Conservation (phyloP, 1,140 invertebrate species). For the Leucophenga varia region DNA sequence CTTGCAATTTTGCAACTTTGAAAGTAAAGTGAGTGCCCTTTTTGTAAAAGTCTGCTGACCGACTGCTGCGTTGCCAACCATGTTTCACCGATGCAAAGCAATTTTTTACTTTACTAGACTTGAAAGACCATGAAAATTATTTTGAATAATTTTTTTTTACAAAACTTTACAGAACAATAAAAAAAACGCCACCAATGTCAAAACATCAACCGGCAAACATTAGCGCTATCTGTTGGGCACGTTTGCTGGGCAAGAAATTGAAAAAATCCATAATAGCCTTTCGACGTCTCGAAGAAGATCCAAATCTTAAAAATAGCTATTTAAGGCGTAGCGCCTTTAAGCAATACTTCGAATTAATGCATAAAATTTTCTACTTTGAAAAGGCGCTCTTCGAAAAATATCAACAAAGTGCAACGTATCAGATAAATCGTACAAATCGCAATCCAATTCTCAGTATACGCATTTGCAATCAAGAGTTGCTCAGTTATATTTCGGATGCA, state of each 20-base stretch:
- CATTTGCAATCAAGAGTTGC: slow-evolving; percentile 28
- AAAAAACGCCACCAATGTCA: slow-evolving; percentile 71
- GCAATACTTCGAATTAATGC: slow-evolving; percentile 73
- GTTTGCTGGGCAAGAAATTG: slow-evolving; percentile 73
- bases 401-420: slow-evolving; percentile 60
- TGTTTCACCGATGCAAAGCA: no score
- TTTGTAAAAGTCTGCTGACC: no score
- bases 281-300: slow-evolving; percentile 67
- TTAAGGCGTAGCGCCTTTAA: slow-evolving; percentile 72
- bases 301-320: slow-evolving; percentile 68
- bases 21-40: no score
- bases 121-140: neutral
- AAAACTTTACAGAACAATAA: slow-evolving; percentile 62
- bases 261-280: slow-evolving; percentile 78
- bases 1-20: no score
- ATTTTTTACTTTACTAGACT: neutral
- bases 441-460: slow-evolving; percentile 66
- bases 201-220: slow-evolving; percentile 75
- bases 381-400: slow-evolving; percentile 67
- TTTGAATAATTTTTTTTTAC: neutral
- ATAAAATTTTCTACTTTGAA: slow-evolving; percentile 76
- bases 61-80: no score
- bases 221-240: slow-evolving; percentile 82
- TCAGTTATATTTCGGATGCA: slow-evolving; percentile 32
- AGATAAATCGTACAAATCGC: slow-evolving; percentile 66